Evolutionary conservation across 2,113 vertebrate genomes (phyloP).

Genomic region (Peucedramus taeniatus): DNA sequence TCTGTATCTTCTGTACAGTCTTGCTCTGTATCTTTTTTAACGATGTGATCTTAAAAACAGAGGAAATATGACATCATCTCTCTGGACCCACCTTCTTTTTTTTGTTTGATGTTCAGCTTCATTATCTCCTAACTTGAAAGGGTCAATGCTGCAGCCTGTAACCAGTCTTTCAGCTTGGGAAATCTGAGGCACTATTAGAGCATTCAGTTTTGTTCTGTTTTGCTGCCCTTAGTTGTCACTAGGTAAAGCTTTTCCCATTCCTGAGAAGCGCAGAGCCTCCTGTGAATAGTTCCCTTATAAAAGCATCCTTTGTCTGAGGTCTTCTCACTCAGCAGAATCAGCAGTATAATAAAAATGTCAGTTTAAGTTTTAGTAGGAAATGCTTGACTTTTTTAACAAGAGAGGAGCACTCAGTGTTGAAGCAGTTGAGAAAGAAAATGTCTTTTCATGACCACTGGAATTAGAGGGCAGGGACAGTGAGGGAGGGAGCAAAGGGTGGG

Average conservation of each 20-base stretch:
- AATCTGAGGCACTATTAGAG: slow-evolving; percentile 6
- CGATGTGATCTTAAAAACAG: not conserved
- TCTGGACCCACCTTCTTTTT: not conserved
- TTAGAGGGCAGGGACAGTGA: slow-evolving; percentile 53
- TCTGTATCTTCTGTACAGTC: too few species aligned
- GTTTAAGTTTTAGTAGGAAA: slow-evolving; percentile 66
- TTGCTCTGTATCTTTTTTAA: not conserved
- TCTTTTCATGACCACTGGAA: slow-evolving; percentile 61
- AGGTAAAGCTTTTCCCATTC: slow-evolving; percentile 67
- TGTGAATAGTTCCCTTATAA: slow-evolving; percentile 66
- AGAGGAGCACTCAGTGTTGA: slow-evolving; percentile 56
- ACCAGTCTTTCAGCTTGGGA: slow-evolving; percentile 40
- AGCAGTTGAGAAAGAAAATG: slow-evolving; percentile 59
- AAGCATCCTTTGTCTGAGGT: slow-evolving; percentile 65
- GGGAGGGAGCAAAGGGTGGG: slow-evolving; percentile 45
- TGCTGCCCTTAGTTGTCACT: slow-evolving; percentile 45
- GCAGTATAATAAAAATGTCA: slow-evolving; percentile 63
- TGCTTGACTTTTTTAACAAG: slow-evolving; percentile 59
- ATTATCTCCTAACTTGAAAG: not conserved
- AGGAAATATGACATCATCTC: not conserved
- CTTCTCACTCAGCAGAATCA: slow-evolving; percentile 63
- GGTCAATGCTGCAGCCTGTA: slow-evolving; percentile 4
- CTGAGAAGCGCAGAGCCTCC: slow-evolving; percentile 49
- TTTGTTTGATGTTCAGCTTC: not conserved
- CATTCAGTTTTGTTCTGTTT: slow-evolving; percentile 46